phyloP scores from a whole-genome alignment of 2,888 invertebrate species.

The Tryphoninae sp. region DNA sequence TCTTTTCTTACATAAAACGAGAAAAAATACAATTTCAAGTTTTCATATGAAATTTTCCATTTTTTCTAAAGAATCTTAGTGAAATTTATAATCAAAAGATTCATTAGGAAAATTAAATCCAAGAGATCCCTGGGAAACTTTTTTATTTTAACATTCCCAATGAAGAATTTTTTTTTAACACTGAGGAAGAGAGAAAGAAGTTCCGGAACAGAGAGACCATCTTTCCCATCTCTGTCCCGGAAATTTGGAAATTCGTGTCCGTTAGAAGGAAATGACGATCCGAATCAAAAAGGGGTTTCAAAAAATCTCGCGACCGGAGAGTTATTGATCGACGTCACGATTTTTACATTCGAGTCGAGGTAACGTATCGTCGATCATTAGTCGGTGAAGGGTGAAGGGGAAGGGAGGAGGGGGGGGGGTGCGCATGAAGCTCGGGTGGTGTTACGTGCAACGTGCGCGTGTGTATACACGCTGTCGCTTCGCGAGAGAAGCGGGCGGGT shows the following conservation, averaged over 20 bases:
- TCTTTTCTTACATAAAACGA: too few relatives aligned
- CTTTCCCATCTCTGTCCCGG: not conserved
- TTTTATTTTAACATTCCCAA: not conserved
- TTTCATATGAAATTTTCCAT: not conserved
- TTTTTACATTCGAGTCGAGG: constrained; percentile 32
- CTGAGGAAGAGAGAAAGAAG: too few relatives aligned
- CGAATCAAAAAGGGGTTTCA: not conserved
- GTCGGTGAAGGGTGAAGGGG: not conserved
- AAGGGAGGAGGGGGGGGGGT: not conserved
- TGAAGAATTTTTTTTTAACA: too few relatives aligned
- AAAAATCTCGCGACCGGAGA: not conserved
- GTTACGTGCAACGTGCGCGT: constrained; percentile 31
- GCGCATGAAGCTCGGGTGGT: constrained; percentile 42
- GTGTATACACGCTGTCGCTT: not conserved
- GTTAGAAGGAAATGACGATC: not conserved
- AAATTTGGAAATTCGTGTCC: not conserved
- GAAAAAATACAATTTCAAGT: not conserved
- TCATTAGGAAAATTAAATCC: not conserved
- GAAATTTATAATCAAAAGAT: not conserved
- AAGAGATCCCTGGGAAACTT: not conserved
- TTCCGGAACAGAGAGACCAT: not conserved
- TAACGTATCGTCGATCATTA: constrained; percentile 49
- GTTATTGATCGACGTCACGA: constrained; percentile 32
- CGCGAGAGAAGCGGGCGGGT: constrained; percentile 42
- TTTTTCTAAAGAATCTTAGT: not conserved